phyloP scores from a whole-genome alignment of 1,140 invertebrate genomes.

The Camponotus floridanus region DNA sequence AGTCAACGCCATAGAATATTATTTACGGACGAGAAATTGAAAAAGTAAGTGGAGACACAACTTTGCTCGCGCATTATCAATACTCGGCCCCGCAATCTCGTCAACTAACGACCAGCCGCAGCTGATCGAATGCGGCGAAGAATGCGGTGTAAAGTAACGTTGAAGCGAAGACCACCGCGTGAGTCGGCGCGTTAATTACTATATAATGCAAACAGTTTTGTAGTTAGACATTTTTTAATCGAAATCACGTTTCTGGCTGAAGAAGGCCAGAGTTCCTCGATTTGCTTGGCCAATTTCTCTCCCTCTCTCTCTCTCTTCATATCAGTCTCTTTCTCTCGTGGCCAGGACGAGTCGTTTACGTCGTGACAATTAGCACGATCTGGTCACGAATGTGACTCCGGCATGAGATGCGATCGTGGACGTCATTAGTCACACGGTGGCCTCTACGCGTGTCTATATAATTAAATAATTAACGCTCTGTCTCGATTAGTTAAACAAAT shows the following conservation, averaged over 20 bases:
- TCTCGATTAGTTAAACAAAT: slow-evolving; percentile 80
- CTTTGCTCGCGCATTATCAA: slow-evolving; percentile 47
- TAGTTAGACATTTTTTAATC: slow-evolving; percentile 70
- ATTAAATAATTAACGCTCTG: slow-evolving; percentile 78
- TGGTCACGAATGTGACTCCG: slow-evolving; percentile 61
- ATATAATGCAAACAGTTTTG: slow-evolving; percentile 70
- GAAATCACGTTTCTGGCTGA: slow-evolving; percentile 60
- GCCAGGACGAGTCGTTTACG: slow-evolving; percentile 63
- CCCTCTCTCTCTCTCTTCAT: slow-evolving; percentile 24
- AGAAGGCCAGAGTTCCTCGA: slow-evolving; percentile 41
- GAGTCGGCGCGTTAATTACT: slow-evolving; percentile 71
- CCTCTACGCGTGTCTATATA: slow-evolving; percentile 69
- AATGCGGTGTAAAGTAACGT: slow-evolving; percentile 37
- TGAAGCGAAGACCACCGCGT: slow-evolving; percentile 66
- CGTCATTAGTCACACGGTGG: slow-evolving; percentile 55
- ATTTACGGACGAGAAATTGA: slow-evolving; percentile 53
- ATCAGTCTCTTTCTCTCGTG: slow-evolving; percentile 9
- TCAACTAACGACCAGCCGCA: slow-evolving; percentile 44
- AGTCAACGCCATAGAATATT: slow-evolving; percentile 19
- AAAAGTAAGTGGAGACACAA: slow-evolving; percentile 25
- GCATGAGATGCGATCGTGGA: not conserved
- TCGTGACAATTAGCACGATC: slow-evolving; percentile 73
- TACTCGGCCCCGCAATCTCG: slow-evolving; percentile 40
- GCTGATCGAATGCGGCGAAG: not conserved
- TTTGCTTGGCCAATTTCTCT: slow-evolving; percentile 30